Evolutionary conservation across 1,140 invertebrate species (phyloP).

Genomic region (Anthonomus grandis): DNA sequence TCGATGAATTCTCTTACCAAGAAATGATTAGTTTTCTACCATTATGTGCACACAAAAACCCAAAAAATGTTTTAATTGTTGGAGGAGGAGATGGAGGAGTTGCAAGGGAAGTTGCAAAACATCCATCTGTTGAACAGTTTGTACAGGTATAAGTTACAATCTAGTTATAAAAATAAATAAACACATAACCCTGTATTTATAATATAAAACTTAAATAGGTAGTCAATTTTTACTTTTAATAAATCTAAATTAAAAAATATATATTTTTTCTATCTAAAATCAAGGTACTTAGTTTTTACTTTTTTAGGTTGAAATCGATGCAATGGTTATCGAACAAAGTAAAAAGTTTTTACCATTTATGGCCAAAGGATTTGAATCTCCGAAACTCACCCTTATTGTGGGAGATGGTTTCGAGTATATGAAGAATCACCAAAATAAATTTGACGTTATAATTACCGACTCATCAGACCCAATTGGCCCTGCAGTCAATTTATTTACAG

Average conservation of each 20-base stretch:
- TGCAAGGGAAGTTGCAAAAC: slow-evolving; percentile 90
- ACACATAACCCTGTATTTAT: not conserved
- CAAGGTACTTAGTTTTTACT: too few species aligned
- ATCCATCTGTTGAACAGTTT: slow-evolving; percentile 82
- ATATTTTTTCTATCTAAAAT: not conserved
- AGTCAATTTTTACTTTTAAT: not conserved
- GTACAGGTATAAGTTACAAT: slow-evolving; percentile 57
- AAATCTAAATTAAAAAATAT: not conserved
- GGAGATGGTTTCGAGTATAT: slow-evolving; percentile 96
- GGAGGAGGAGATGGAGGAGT: slow-evolving; percentile 98
- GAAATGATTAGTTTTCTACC: slow-evolving; percentile 98
- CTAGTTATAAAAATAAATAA: slow-evolving; percentile 1
- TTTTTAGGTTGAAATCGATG: slow-evolving; percentile 86
- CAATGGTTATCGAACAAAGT: slow-evolving; percentile 84
- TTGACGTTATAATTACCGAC: slow-evolving; percentile 98
- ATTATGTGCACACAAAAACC: slow-evolving; percentile 85
- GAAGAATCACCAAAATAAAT: slow-evolving; percentile 78
- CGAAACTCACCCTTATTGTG: slow-evolving; percentile 81
- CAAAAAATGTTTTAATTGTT: slow-evolving; percentile 91
- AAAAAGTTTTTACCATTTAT: slow-evolving; percentile 89
- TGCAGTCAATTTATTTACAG: slow-evolving; percentile 69
- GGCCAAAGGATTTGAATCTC: slow-evolving; percentile 78
- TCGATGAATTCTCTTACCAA: slow-evolving; percentile 97
- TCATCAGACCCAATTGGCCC: slow-evolving; percentile 93
- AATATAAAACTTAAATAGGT: not conserved